These are phyloP conservation scores for Akabosia matsudoensis DNA, from an alignment of 1,140 invertebrate species.

Conservation along the genomic window DNA sequence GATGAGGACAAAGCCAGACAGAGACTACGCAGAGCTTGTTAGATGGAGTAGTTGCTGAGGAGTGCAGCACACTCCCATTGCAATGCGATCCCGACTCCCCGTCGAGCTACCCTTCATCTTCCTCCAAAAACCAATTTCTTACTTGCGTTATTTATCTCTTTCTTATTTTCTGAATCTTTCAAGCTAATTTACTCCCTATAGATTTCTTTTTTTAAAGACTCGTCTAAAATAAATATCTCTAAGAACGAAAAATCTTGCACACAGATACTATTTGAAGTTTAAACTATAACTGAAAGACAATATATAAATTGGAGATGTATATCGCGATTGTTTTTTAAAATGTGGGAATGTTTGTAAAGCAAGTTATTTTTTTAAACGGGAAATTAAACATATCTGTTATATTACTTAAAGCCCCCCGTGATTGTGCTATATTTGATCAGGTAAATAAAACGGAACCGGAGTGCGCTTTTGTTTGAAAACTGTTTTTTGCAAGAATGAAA, in stretches of 20 bases:
- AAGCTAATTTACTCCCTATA: constrained; percentile 25
- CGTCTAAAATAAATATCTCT: neutral
- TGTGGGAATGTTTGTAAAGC: too few species aligned
- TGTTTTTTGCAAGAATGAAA: too few species aligned
- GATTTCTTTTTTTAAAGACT: neutral
- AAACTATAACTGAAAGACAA: too few species aligned
- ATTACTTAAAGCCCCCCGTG: neutral
- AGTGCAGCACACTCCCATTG: neutral
- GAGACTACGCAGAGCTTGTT: too few species aligned
- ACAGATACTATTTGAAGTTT: too few species aligned
- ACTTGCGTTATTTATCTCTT: constrained; percentile 33
- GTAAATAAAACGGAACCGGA: neutral
- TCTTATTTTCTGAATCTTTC: constrained; percentile 25
- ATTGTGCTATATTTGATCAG: constrained; percentile 20
- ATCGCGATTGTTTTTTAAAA: too few species aligned
- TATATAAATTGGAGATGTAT: too few species aligned
- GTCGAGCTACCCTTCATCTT: constrained; percentile 28
- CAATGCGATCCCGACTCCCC: neutral
- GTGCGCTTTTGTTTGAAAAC: neutral
- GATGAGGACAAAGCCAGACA: too few species aligned
- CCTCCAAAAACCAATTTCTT: constrained; percentile 35
- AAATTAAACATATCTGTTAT: too few species aligned
- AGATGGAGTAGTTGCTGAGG: neutral
- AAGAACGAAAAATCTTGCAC: too few species aligned
- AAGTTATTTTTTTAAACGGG: too few species aligned